Evolutionary conservation across 2,888 invertebrate species (phyloP).

Genomic region (Invenusta paracnida): DNA sequence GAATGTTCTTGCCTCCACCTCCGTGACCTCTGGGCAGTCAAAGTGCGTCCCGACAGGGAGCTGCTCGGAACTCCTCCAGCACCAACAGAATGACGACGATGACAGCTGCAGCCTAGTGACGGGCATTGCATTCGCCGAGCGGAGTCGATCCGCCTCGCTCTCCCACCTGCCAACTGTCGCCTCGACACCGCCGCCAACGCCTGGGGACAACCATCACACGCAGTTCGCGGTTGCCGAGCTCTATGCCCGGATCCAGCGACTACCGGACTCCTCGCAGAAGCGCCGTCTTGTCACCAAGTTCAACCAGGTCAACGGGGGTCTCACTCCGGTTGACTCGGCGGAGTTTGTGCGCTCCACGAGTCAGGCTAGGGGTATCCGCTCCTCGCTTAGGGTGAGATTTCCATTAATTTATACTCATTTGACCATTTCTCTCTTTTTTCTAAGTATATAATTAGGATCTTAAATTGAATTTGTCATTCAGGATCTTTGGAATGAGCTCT

Average conservation of each 20-base stretch:
- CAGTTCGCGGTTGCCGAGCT: neutral
- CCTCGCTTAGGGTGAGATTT: neutral
- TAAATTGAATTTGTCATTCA: too few species aligned
- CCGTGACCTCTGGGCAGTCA: too few species aligned
- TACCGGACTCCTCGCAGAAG: neutral
- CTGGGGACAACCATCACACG: neutral
- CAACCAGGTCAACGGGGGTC: neutral
- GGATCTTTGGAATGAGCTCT: too few species aligned
- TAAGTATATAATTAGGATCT: too few species aligned
- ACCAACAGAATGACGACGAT: too few species aligned
- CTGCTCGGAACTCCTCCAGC: neutral
- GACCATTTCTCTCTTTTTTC: too few species aligned
- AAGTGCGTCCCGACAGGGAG: too few species aligned
- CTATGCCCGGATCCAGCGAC: neutral
- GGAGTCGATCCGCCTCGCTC: neutral
- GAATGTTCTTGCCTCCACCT: neutral
- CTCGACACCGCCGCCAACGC: neutral
- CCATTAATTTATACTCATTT: too few species aligned
- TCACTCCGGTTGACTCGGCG: neutral
- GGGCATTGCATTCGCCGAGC: neutral
- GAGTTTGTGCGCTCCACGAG: neutral
- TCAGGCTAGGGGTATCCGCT: neutral
- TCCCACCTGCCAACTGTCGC: neutral
- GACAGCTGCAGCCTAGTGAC: neutral
- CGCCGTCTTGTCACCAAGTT: neutral